Percentiles rank a stretch among this genome's conserved stretches.
phyloP scores from a whole-genome alignment of 2,113 vertebrate species.

The Ursus arctos region DNA sequence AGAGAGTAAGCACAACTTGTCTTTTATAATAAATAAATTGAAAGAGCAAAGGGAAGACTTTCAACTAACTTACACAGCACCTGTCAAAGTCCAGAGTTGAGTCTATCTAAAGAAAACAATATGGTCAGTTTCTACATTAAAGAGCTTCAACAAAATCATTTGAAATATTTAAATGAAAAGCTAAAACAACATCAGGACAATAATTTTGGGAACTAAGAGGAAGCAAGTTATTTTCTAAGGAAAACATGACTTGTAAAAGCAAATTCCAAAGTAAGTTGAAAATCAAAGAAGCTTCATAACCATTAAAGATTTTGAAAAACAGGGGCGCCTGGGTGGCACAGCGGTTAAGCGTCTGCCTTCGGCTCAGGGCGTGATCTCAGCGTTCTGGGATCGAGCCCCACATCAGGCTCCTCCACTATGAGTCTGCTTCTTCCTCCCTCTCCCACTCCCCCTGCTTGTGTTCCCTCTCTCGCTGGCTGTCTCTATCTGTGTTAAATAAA shows the following conservation, averaged over 20 bases:
- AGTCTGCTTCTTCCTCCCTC: too few relatives aligned
- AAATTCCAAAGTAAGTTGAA: background rate
- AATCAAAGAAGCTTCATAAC: background rate
- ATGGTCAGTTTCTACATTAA: slow-evolving; percentile 1
- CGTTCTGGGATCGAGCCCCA: too few relatives aligned
- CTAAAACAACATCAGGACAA: background rate
- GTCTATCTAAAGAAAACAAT: slow-evolving; percentile 27
- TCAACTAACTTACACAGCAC: slow-evolving; percentile 31
- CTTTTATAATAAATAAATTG: slow-evolving; percentile 28
- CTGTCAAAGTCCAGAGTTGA: background rate
- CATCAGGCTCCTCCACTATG: too few relatives aligned
- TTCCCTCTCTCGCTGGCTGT: too few relatives aligned
- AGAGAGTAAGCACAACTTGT: background rate
- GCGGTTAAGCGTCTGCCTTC: too few relatives aligned
- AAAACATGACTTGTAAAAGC: background rate
- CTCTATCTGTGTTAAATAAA: too few relatives aligned
- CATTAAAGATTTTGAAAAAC: background rate
- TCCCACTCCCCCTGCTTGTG: too few relatives aligned
- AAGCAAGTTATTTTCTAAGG: background rate
- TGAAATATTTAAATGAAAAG: background rate
- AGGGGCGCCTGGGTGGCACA: background rate
- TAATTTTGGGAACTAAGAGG: background rate
- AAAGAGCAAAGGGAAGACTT: background rate
- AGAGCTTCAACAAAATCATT: slow-evolving; percentile 58
- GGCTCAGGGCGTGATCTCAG: too few relatives aligned